Evolutionary conservation across 1,140 invertebrate genomes (phyloP).

Genomic region (Euura lappo): DNA sequence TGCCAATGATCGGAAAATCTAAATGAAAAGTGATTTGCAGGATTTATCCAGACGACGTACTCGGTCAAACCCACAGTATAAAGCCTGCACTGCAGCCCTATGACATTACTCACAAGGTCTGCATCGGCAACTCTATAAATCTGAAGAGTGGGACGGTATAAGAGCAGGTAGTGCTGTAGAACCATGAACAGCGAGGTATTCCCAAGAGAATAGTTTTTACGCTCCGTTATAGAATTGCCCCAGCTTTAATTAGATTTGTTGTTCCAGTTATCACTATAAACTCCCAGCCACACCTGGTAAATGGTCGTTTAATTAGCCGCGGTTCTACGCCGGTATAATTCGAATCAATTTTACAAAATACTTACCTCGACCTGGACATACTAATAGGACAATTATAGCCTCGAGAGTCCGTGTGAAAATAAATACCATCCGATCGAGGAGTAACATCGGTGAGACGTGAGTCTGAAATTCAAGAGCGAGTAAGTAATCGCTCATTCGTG

Average conservation of each 20-base stretch:
- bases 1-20: not conserved
- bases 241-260: conserved; percentile 7
- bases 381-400: too few relatives aligned
- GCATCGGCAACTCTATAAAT: not conserved
- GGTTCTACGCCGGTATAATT: not conserved
- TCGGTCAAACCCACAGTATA: too few relatives aligned
- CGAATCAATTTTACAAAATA: not conserved
- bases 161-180: not conserved
- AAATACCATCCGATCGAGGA: too few relatives aligned
- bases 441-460: too few relatives aligned
- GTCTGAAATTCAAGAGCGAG: too few relatives aligned
- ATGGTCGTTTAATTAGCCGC: not conserved
- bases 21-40: too few relatives aligned
- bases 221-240: not conserved
- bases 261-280: conserved; percentile 5
- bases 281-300: not conserved
- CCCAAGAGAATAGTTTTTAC: not conserved
- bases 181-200: not conserved
- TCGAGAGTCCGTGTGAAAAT: too few relatives aligned
- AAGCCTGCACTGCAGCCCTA: not conserved
- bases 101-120: not conserved
- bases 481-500: too few relatives aligned
- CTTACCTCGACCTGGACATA: not conserved
- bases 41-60: too few relatives aligned
- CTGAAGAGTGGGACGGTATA: not conserved